Evolutionary conservation across 1,140 invertebrate species (phyloP).

Genomic region (Ostrea edulis): DNA sequence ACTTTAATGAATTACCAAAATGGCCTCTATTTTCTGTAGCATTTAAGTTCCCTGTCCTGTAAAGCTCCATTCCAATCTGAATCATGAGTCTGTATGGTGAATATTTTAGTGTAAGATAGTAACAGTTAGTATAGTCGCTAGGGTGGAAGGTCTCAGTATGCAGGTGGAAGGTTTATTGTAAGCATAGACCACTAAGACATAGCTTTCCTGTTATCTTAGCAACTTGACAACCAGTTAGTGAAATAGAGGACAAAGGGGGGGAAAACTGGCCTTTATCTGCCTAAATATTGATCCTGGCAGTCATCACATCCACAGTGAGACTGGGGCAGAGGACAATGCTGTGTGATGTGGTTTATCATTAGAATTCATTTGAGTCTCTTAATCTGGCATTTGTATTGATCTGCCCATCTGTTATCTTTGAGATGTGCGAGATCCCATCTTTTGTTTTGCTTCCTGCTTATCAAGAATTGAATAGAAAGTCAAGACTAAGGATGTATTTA

Average conservation of each 20-base stretch:
- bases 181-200: not conserved
- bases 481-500: not conserved
- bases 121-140: not conserved
- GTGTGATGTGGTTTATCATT: not conserved
- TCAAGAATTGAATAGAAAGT: not conserved
- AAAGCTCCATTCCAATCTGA: too few relatives aligned
- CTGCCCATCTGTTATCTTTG: not conserved
- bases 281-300: not conserved
- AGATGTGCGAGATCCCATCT: not conserved
- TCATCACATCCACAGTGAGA: not conserved
- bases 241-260: not conserved
- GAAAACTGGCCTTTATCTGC: not conserved
- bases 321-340: not conserved
- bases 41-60: too few relatives aligned
- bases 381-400: not conserved
- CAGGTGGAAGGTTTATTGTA: conserved; percentile 11
- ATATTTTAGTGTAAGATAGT: too few relatives aligned
- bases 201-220: conserved; percentile 16
- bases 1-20: too few relatives aligned
- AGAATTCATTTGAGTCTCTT: not conserved
- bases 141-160: not conserved
- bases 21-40: too few relatives aligned
- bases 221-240: conserved; percentile 14
- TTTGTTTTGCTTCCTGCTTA: too few relatives aligned
- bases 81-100: too few relatives aligned